Base-by-base conservation (phyloP, 2,797 vertebrate species). In the Notoglanidium macrostoma region DNA sequence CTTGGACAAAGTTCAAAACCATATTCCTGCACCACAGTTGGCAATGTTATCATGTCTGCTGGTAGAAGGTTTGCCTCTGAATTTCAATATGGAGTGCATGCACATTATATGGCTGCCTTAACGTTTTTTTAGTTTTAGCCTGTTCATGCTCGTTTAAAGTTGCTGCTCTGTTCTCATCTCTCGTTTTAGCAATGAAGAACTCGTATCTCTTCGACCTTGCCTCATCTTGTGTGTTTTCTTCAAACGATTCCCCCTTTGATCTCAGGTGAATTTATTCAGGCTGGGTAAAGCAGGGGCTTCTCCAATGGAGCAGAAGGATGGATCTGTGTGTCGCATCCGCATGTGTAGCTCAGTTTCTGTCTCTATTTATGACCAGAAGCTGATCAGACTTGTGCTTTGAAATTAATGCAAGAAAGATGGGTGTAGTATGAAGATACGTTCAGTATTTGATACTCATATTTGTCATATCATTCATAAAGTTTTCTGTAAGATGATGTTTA, bases 1-100 rank as follows among this genome's bases (percentile, higher is more conserved):
- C 83, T 87, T 91, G 90, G 89, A 82, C 61, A 40, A 35, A 15
- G 44, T 90, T 89, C 89, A 89, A 70, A 86, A 87, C 49, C 79
- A 70, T 89, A 88, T 87, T 86, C 44, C 51, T 79, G 35, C 49
- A 84, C 86, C 87, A 29, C 80, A 82, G 32, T 83, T 89, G 89
- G 87, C 84, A 86, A 5, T 15, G 72, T 14, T 77, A 44, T 83
- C 51, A 32, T 87, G 44, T 51, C 59, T 77, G 40, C 40, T 67
- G 44, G 80, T 57, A 59, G 23, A 59, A 46, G 17, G 6, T 35
- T 40, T 44, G 6, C 17, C 26, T 82, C 29, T 57, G 77, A 29
- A 59, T 81, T 88, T 76, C 55, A 80, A 29, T 57, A 44, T 21
- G 8, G 65, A 54, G 12, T 15, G 63, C 74, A 17, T 35, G 46